phyloP scores from a whole-genome alignment of 2,888 invertebrate species.

The Athalia cordata region DNA sequence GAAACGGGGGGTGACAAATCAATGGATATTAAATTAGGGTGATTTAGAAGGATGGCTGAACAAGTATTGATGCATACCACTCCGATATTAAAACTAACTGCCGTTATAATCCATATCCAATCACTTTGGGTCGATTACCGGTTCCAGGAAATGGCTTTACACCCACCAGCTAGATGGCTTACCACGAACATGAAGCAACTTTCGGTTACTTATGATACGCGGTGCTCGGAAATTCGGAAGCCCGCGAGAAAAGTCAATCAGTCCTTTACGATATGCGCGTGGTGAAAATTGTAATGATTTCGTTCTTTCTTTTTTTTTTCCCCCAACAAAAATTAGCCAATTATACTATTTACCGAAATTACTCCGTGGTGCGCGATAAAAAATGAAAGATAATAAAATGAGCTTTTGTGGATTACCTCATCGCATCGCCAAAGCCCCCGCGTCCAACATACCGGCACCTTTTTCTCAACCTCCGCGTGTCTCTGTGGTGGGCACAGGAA shows the following conservation, averaged over 20 bases:
- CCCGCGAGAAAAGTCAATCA: neutral
- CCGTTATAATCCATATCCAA: conserved; percentile 61
- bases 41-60: conserved; percentile 32
- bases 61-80: conserved; percentile 38
- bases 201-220: too few relatives aligned
- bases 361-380: too few relatives aligned
- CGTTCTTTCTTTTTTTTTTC: neutral
- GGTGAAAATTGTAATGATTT: too few relatives aligned
- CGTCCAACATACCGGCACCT: too few relatives aligned
- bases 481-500: neutral
- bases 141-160: conserved; percentile 63
- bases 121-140: conserved; percentile 67
- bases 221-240: neutral
- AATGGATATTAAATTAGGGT: conserved; percentile 44
- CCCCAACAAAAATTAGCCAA: neutral
- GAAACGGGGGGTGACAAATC: conserved; percentile 23
- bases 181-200: neutral
- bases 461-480: neutral
- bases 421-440: too few relatives aligned
- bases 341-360: neutral
- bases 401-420: conserved; percentile 14
- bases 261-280: too few relatives aligned
- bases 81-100: conserved; percentile 51
- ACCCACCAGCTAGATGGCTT: conserved; percentile 45
- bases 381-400: too few relatives aligned